Evolutionary conservation across 2,113 vertebrate species (phyloP), one percentile per base, ranked within the genome.

Genomic region (Illadopsis cleaveri): DNA sequence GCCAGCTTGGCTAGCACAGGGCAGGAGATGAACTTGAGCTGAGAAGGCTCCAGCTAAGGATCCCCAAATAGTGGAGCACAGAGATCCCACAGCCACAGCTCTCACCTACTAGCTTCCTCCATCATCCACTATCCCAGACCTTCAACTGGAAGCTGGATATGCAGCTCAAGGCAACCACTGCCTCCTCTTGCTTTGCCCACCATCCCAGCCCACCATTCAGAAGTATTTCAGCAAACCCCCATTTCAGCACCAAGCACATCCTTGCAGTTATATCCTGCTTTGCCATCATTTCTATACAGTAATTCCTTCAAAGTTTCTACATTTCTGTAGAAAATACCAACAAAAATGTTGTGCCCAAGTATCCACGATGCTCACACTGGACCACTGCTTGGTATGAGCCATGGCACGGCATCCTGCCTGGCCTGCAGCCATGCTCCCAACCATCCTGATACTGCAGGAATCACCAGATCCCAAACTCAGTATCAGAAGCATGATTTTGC

Each of bases 341-440:
- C 7, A 69, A 58, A 92, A 85, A 17, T 31, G 30, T 23, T 42
- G 42, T 19, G 31, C n/a, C 38, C 8, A 3, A 53, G 27, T 30
- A 73, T 25, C n/a, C 6, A 1, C 3, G 33, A 84, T 35, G 44
- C 7, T 10, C 9, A 78, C 24, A 48, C 5, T 24, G 0, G 1
- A 24, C 25, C 14, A 3, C n/a, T 40, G 75, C 48, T 60, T 37
- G 11, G 7, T 5, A 28, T 13, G 3, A 61, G 37, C 57, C 48
- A 24, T 1, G 6, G 51, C 38, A 84, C 9, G 44, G 16, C 31
- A 71, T 8, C 7, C 35, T 50, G 57, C 27, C 47, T 11, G 25
- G 57, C 23, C n/a, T n/a, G 28, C 33, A 44, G 50, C 45, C 2
- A 3, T 0, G 0, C 35, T 73, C 37, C 40, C 35, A 70, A 25